phyloP scores from a whole-genome alignment of 2,113 vertebrate species.

The Caranx melampygus region DNA sequence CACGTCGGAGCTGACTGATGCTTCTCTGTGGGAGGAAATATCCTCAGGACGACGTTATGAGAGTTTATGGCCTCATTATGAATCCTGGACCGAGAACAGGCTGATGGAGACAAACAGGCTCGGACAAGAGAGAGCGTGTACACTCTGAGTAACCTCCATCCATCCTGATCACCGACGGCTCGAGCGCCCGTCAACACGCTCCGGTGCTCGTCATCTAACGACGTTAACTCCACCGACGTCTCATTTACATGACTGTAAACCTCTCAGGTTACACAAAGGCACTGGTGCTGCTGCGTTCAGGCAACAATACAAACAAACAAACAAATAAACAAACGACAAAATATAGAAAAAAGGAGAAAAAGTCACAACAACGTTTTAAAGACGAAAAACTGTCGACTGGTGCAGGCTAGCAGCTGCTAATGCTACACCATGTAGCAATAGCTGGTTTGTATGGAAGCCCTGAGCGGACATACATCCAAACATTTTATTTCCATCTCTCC shows the following conservation, averaged over 20 bases:
- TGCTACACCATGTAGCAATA: no score
- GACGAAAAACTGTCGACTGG: no score
- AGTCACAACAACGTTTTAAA: no score
- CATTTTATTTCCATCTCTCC: no score
- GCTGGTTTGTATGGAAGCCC: no score
- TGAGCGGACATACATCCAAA: no score
- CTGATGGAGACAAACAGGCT: conserved; percentile 63
- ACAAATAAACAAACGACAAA: no score
- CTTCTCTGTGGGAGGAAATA: conserved; percentile 27
- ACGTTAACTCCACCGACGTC: conserved; percentile 2
- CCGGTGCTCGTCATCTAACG: not conserved
- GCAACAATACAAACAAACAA: conserved; percentile 10
- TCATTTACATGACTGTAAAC: not conserved
- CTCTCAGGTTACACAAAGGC: conserved; percentile 8
- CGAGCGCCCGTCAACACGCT: not conserved
- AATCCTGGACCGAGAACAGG: conserved; percentile 36
- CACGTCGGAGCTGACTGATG: conserved; percentile 32
- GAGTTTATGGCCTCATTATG: conserved; percentile 62
- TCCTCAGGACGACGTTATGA: conserved; percentile 51
- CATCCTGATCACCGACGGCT: not conserved
- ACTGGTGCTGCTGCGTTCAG: conserved; percentile 9
- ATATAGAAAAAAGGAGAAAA: not conserved
- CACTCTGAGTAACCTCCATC: conserved; percentile 3
- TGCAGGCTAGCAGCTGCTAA: no score
- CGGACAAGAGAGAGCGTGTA: not conserved